Conservation (phyloP, 2,113 vertebrate species). For the Nothocercus julius region DNA sequence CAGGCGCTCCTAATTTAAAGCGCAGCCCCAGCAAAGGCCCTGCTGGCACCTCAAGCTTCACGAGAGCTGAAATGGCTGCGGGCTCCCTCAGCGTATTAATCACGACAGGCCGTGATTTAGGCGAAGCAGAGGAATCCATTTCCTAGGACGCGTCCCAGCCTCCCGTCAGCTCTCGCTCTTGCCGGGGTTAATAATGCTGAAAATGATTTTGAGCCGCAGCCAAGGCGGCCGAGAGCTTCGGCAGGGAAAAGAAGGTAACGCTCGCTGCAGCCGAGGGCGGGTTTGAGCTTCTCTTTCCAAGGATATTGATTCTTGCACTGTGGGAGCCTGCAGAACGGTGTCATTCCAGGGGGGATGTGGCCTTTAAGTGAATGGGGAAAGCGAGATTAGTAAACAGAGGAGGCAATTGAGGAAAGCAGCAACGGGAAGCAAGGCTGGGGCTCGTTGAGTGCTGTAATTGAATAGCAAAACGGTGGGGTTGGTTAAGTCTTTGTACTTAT, state of each 20-base stretch:
- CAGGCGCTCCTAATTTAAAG: background rate
- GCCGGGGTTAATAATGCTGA: background rate
- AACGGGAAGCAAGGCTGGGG: background rate
- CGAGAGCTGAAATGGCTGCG: background rate
- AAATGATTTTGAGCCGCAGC: background rate
- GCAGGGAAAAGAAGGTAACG: background rate
- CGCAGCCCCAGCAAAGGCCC: background rate
- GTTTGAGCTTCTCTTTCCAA: background rate
- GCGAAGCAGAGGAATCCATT: conserved; percentile 13
- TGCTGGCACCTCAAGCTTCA: background rate
- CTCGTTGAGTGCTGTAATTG: background rate
- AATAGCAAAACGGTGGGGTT: background rate
- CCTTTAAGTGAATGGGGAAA: background rate
- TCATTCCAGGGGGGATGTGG: background rate
- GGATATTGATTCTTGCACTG: background rate
- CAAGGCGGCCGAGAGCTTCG: background rate
- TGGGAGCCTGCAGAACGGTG: background rate
- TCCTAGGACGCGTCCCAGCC: background rate
- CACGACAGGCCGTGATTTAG: background rate
- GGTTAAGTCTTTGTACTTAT: background rate
- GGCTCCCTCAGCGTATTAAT: background rate
- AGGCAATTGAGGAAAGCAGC: background rate
- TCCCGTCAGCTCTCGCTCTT: background rate
- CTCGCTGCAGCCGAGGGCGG: background rate
- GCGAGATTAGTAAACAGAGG: background rate